These are phyloP conservation scores for Eira barbara DNA, from an alignment of 2,113 vertebrate genomes.

Conservation along the genomic window DNA sequence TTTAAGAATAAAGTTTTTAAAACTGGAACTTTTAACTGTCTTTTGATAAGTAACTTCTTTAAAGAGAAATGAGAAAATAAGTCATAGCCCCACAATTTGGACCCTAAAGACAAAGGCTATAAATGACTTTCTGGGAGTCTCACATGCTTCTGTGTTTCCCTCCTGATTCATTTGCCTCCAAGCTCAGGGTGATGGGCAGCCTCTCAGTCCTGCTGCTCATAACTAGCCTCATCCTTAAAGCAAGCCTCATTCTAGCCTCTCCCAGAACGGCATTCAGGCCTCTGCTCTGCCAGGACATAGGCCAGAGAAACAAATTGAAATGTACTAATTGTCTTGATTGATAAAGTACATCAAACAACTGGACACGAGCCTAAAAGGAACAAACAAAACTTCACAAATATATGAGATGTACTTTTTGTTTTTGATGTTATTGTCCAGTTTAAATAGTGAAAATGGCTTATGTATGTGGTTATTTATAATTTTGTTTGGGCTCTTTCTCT, in stretches of 20 bases:
- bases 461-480: not conserved
- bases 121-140: not conserved
- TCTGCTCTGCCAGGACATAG: not conserved
- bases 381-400: not conserved
- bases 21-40: not conserved
- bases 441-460: not conserved
- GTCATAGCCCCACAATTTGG: not conserved
- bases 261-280: not conserved
- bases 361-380: not conserved
- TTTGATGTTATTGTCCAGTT: not conserved
- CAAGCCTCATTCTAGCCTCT: not conserved
- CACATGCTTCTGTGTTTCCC: not conserved
- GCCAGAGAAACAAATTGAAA: not conserved
- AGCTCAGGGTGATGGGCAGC: not conserved
- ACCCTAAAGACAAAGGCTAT: not conserved
- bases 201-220: not conserved
- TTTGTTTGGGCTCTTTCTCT: not conserved
- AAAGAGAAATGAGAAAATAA: not conserved
- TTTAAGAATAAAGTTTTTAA: not conserved
- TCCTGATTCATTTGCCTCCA: not conserved
- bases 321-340: not conserved
- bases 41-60: constrained; percentile 8
- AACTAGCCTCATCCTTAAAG: not conserved
- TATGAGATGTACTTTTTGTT: not conserved
- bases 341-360: not conserved